Conservation (phyloP, 2,888 invertebrate genomes). For the Chaetogeoica ovagalla region DNA sequence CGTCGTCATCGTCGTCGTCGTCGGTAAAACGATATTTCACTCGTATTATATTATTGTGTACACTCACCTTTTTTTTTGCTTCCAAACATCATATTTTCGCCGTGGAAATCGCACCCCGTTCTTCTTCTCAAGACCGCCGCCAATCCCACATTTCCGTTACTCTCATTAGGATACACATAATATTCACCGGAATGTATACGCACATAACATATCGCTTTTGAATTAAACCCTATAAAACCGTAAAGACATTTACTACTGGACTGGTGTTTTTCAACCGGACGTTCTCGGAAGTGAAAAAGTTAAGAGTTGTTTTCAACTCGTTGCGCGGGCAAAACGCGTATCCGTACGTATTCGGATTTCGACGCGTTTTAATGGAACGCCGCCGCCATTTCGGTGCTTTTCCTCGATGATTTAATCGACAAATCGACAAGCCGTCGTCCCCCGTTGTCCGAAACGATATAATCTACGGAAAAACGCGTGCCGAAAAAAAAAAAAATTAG, state of each 20-base stretch:
- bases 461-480: background rate
- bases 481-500: no score
- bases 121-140: constrained; percentile 45
- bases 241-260: no score
- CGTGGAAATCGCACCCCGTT: constrained; percentile 5
- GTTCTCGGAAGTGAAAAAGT: no score
- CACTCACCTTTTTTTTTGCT: constrained; percentile 50
- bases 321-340: no score
- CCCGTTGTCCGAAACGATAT: background rate
- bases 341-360: no score
- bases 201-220: background rate
- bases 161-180: background rate
- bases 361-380: no score
- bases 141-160: constrained; percentile 25
- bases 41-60: background rate
- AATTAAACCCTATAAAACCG: constrained; percentile 17
- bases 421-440: no score
- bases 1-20: no score
- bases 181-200: background rate
- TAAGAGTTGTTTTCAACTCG: no score
- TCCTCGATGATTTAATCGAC: no score
- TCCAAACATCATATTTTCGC: constrained; percentile 50
- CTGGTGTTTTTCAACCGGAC: background rate
- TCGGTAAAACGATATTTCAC: no score
- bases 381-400: no score